Evolutionary conservation across 2,113 vertebrate species (phyloP), one percentile per base, ranked within the genome.

Genomic region (Jacana jacana): DNA sequence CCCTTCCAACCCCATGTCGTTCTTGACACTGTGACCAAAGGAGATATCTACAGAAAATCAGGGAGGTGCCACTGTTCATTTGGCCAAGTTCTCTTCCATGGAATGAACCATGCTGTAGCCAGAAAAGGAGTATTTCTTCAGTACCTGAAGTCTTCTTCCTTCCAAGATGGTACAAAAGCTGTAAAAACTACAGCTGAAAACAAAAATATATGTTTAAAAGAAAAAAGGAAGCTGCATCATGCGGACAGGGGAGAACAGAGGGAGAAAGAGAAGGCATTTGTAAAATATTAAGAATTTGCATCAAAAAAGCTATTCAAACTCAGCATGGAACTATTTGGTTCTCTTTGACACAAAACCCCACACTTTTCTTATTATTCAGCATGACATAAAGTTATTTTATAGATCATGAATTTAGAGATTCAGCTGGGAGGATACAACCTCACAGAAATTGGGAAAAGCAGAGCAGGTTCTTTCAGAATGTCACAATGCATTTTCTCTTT

Each of bases 331-430:
- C 51, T 51, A 23, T 4, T 27, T 25, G 6, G 24, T 85, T 92
- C 33, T 55, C 27, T 5, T n/a, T 28, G 5, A 22, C 72, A 51
- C 15, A 73, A 51, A 30, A 7, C 0, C 2, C n/a, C n/a, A n/a
- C 22, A 15, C 5, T 88, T 79, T 86, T 65, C 25, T 86, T 82
- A 37, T 27, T 91, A 55, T 57, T 88, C 65, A 76, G 6, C 2
- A 2, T 63, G 20, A 81, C 28, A 63, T 16, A 49, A 65, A 63
- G 17, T 46, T 55, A 54, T 81, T 89, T 76, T 69, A 25, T 14
- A 2, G n/a, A 42, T 61, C 13, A 27, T 69, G 75, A 80, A 49
- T 69, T 77, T 77, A 72, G 13, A 72, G 39, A 58, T 60, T 80
- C 39, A 42, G 3, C 8, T 48, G 30, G 8, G 19, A 85, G 22